Conservation (phyloP, 2,888 invertebrate genomes). For the Noctuana brunneofusca region DNA sequence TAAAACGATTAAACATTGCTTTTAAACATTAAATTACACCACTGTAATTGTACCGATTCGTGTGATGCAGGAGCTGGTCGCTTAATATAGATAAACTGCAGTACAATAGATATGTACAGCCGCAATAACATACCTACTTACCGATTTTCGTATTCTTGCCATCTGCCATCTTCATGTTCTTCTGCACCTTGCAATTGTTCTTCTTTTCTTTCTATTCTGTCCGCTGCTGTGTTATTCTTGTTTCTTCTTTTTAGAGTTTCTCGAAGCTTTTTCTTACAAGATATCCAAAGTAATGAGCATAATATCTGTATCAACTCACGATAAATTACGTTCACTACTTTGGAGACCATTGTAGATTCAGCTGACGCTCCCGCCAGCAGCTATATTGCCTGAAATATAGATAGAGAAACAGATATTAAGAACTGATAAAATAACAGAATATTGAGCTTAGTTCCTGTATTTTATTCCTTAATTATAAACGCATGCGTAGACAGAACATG, state of each 20-base stretch:
- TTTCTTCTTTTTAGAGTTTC: conserved; percentile 11
- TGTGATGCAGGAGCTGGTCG: too few species aligned
- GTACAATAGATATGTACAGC: too few species aligned
- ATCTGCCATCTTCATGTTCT: too few species aligned
- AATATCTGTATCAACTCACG: conserved; percentile 74
- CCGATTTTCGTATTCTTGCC: neutral
- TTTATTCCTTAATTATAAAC: too few species aligned
- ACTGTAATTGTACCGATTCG: too few species aligned
- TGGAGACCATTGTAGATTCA: conserved; percentile 67
- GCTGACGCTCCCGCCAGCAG: neutral
- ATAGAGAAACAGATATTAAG: too few species aligned
- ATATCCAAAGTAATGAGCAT: conserved; percentile 81
- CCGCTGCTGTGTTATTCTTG: neutral
- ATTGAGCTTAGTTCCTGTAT: neutral
- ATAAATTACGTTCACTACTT: conserved; percentile 80
- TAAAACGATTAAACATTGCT: too few species aligned
- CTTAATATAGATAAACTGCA: too few species aligned
- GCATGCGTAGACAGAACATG: neutral
- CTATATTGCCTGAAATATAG: neutral
- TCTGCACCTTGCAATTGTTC: neutral
- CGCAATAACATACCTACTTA: neutral
- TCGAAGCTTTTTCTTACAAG: conserved; percentile 64
- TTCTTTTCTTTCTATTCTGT: neutral
- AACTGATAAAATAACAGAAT: too few species aligned
- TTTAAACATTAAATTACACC: too few species aligned